These are phyloP conservation scores for Beris chalybata DNA, from an alignment of 2,888 invertebrate species.

Conservation along the genomic window DNA sequence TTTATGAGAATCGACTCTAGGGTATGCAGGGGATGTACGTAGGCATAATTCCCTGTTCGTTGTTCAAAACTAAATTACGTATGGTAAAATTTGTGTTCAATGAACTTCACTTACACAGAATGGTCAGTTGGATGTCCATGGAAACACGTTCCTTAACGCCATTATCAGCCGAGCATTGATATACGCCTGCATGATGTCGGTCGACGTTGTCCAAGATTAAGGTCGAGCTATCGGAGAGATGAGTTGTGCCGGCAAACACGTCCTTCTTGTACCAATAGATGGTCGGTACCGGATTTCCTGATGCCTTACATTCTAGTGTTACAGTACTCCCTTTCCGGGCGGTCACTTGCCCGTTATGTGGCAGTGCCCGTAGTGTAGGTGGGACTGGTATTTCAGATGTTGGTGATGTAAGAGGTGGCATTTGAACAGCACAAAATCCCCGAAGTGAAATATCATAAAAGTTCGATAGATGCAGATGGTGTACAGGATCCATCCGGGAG, in stretches of 20 bases:
- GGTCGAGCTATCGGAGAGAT: slow-evolving; percentile 58
- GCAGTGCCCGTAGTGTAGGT: slow-evolving; percentile 67
- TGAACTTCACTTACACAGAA: slow-evolving; percentile 57
- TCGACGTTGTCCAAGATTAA: slow-evolving; percentile 59
- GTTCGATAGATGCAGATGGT: too few species aligned
- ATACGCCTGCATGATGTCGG: slow-evolving; percentile 59
- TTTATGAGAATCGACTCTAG: too few species aligned
- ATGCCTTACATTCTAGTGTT: slow-evolving; percentile 70
- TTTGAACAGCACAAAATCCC: too few species aligned
- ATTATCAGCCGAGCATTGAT: slow-evolving; percentile 60
- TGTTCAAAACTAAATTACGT: neutral
- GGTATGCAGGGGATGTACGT: too few species aligned
- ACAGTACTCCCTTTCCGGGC: slow-evolving; percentile 69
- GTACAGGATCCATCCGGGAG: too few species aligned
- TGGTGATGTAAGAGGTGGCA: too few species aligned
- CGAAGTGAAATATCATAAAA: too few species aligned
- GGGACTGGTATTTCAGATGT: slow-evolving; percentile 57
- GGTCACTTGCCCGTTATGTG: slow-evolving; percentile 68
- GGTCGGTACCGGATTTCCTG: slow-evolving; percentile 73
- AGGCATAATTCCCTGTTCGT: too few species aligned
- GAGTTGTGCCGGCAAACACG: slow-evolving; percentile 54
- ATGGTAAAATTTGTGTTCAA: slow-evolving; percentile 14
- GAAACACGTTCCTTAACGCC: slow-evolving; percentile 60
- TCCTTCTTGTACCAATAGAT: slow-evolving; percentile 69
- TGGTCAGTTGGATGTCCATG: slow-evolving; percentile 59